These are phyloP conservation scores for Coregonus sp. DNA, from an alignment of 2,797 vertebrate genomes.

Conservation along the genomic window DNA sequence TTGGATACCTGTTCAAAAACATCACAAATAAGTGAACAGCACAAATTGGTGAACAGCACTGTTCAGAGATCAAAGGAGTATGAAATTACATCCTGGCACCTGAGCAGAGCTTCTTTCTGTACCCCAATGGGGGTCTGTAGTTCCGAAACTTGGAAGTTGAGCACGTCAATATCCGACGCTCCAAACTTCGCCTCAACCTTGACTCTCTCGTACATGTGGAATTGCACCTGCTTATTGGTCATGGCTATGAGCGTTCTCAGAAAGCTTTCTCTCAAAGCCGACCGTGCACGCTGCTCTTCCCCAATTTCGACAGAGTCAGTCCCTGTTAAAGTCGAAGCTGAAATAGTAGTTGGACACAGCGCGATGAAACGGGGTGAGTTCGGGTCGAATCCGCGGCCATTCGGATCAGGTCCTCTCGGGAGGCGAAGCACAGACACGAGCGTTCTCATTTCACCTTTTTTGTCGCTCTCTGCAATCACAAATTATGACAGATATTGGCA, in stretches of 20 bases:
- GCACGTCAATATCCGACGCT: conserved; percentile 83
- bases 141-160: conserved; percentile 87
- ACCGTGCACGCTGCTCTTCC: conserved; percentile 74
- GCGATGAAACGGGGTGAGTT: conserved; percentile 74
- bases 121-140: conserved; percentile 87
- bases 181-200: conserved; percentile 80
- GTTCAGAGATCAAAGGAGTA: conserved; percentile 65
- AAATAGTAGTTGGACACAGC: conserved; percentile 65
- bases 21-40: no score
- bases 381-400: conserved; percentile 84
- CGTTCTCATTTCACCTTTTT: conserved; percentile 49
- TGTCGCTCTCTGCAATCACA: conserved; percentile 17
- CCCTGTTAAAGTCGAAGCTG: conserved; percentile 17
- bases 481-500: background rate
- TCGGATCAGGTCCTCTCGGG: conserved; percentile 81
- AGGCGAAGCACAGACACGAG: conserved; percentile 79
- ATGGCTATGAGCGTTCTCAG: conserved; percentile 81
- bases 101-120: conserved; percentile 84
- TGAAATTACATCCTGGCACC: conserved; percentile 84
- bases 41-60: background rate
- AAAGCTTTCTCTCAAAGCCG: conserved; percentile 79
- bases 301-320: conserved; percentile 19
- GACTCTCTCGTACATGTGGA: conserved; percentile 80
- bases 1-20: background rate
- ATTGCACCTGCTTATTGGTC: conserved; percentile 73